A percentile compares a stretch with the other conserved stretches of the same genome.
phyloP scores from a whole-genome alignment of 2,888 invertebrate genomes.

The Rhorus exstirpatorius region DNA sequence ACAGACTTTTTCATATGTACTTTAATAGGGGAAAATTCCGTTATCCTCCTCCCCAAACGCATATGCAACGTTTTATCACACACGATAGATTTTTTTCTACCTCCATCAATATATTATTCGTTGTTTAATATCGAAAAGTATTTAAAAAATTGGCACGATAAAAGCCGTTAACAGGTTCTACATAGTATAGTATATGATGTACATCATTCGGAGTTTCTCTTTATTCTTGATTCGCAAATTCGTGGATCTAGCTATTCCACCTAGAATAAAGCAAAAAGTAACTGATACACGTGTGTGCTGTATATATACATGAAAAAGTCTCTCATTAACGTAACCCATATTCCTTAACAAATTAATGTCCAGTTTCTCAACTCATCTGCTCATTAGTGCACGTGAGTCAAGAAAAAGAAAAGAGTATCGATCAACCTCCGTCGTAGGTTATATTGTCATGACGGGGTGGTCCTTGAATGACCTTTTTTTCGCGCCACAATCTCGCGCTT shows the following conservation, averaged over 20 bases:
- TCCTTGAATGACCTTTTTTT: slow-evolving; percentile 24
- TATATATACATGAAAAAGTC: too few species aligned
- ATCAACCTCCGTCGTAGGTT: neutral
- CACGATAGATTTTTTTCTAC: neutral
- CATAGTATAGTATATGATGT: too few species aligned
- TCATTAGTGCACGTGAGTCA: neutral
- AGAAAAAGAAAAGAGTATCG: neutral
- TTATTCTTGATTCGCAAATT: too few species aligned
- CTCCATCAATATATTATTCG: neutral
- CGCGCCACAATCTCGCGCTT: slow-evolving; percentile 8
- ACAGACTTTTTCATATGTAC: neutral
- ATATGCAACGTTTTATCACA: neutral
- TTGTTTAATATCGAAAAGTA: neutral
- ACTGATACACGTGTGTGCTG: too few species aligned
- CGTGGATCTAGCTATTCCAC: too few species aligned
- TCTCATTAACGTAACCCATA: too few species aligned
- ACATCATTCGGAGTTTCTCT: too few species aligned
- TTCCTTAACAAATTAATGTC: too few species aligned
- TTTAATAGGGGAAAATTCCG: neutral
- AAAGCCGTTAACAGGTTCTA: too few species aligned
- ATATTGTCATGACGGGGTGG: neutral
- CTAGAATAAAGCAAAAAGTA: too few species aligned
- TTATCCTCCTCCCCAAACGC: neutral
- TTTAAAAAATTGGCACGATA: too few species aligned
- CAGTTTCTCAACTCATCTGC: neutral